Evolutionary conservation across 2,888 invertebrate species (phyloP), one percentile per base, ranked within the genome.

Genomic region (Drosophila leonis): DNA sequence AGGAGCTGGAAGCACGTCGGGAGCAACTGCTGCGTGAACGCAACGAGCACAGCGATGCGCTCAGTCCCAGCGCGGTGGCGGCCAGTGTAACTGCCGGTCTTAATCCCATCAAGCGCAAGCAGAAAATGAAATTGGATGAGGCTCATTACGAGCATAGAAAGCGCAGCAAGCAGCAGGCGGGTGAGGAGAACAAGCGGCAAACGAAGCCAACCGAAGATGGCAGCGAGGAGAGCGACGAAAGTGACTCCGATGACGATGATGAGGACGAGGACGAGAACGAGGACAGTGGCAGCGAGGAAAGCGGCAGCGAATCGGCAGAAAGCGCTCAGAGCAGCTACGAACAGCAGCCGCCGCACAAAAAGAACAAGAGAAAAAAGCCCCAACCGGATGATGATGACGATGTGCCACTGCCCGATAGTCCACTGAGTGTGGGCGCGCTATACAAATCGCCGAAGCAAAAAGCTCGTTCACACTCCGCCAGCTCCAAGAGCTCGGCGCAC

Each of bases 1-100:
- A 94, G 61, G 97, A 97, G 90, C 92, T 97, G 18, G 96, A 96
- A 91, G 95, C 96, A 0, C 94, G 97, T 15, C 94, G 97, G 48
- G 91, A 92, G 61, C 78, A 92, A 48, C 68, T 90, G 63, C 51
- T 88, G 18, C 82, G 91, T 5, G 92, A 92, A 42, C 85, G 92
- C 6, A 79, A 73, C 29, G 80, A 80, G 31, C 82, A 90, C 57
- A 65, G 80, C 20, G 86, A 83, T 78, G 91, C 88, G 5, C 80
- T 91, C 5, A 91, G 91, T 82, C 91, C 91, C 35, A 90, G 83
- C 41, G 76, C 92, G n/a, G 91, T 91, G 48, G 91, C 92, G 41
- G 91, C 91, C 41, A 92, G 85, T 57, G 91, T 91, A 4, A 92
- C 91, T 1, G 91, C 91, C n/a, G 92, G 92, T 3, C 63, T 91